A percentile compares a stretch with the other conserved stretches of the same genome.
Conservation (phyloP, 2,888 invertebrate species). For the Acanthosepion lycidas region DNA sequence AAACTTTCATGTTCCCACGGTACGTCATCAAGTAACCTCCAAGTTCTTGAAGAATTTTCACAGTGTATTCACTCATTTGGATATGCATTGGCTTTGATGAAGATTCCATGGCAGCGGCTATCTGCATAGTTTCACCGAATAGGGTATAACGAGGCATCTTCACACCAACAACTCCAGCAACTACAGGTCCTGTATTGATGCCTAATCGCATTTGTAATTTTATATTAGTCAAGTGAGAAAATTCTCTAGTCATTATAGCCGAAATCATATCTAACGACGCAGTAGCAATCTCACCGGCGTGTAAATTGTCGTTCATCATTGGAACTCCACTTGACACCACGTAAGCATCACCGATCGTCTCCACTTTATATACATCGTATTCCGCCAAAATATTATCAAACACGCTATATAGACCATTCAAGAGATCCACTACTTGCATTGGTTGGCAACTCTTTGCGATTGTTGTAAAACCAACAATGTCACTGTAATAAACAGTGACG, state of each 20-base stretch:
- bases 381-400: constrained; percentile 63
- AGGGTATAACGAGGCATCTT: constrained; percentile 62
- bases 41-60: constrained; percentile 56
- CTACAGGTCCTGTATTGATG: constrained; percentile 59
- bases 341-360: no score
- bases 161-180: constrained; percentile 61
- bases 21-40: constrained; percentile 54
- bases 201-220: constrained; percentile 58
- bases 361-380: no score
- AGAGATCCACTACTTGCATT: constrained; percentile 66
- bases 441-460: constrained; percentile 63
- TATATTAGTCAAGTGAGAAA: constrained; percentile 55
- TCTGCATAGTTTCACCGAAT: constrained; percentile 61
- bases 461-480: constrained; percentile 68
- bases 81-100: constrained; percentile 58
- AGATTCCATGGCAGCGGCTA: constrained; percentile 60
- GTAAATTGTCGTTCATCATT: no score
- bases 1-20: constrained; percentile 53
- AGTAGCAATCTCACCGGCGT: constrained; percentile 53
- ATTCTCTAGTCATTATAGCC: constrained; percentile 58
- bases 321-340: no score
- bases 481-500: constrained; percentile 68
- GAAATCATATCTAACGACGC: constrained; percentile 60
- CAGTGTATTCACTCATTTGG: constrained; percentile 58
- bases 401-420: constrained; percentile 66